These are phyloP conservation scores for Acinonyx jubatus DNA, from an alignment of 2,113 vertebrate genomes.

Conservation along the genomic window DNA sequence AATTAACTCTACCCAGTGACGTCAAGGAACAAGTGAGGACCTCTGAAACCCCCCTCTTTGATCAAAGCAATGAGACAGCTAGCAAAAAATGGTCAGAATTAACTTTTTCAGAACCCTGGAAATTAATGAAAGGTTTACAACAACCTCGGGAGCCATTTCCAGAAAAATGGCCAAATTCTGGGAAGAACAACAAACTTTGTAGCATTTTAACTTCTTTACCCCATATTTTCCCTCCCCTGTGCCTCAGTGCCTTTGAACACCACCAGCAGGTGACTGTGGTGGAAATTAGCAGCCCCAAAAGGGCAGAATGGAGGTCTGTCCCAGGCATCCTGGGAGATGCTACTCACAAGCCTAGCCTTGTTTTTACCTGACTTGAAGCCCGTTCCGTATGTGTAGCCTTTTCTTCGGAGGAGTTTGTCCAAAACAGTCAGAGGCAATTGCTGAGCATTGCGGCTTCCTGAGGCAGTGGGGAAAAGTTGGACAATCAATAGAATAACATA, in stretches of 20 bases:
- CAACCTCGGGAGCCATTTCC: neutral
- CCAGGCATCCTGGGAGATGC: neutral
- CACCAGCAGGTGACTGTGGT: too few species aligned
- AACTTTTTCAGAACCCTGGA: neutral
- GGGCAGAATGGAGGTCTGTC: neutral
- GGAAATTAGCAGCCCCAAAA: neutral
- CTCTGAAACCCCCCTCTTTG: neutral
- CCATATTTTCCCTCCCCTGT: neutral
- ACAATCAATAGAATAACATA: neutral
- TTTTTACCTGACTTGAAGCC: neutral
- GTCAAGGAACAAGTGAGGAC: neutral
- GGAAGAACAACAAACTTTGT: neutral
- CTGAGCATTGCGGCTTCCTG: neutral
- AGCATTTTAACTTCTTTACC: neutral
- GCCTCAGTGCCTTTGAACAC: neutral
- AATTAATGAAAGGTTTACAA: neutral
- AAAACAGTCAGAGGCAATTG: neutral
- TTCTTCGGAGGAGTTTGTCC: neutral
- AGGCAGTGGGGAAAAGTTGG: neutral
- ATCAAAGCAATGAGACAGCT: neutral
- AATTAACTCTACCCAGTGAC: neutral
- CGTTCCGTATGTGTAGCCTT: neutral
- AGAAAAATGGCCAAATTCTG: neutral
- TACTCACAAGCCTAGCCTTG: neutral
- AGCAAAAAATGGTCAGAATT: neutral